Conservation (phyloP, 2,797 vertebrate species). For the Artibeus jamaicensis region DNA sequence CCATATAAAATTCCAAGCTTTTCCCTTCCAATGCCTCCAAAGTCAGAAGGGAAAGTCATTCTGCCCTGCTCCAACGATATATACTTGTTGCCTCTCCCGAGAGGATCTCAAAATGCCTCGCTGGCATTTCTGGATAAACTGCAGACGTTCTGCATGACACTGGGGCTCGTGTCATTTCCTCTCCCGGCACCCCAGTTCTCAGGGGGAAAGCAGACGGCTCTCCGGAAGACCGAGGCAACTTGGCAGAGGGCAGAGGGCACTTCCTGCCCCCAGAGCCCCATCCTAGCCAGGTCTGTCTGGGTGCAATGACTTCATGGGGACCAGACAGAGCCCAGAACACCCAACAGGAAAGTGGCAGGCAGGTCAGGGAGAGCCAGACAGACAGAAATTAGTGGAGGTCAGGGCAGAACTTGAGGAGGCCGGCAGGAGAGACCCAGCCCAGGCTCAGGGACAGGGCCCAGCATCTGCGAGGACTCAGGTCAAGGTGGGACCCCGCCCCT, state of each 20-base stretch:
- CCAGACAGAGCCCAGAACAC: neutral
- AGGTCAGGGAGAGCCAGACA: neutral
- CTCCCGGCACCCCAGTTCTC: neutral
- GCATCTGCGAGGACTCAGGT: neutral
- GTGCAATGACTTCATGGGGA: neutral
- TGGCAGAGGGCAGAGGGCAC: neutral
- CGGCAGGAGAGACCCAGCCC: neutral
- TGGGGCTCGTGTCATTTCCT: neutral
- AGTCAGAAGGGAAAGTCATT: neutral
- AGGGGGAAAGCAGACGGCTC: neutral
- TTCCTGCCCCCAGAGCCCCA: neutral
- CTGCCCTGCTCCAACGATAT: neutral
- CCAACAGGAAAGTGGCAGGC: neutral
- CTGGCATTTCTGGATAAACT: neutral
- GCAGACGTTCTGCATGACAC: neutral
- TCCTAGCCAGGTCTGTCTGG: neutral
- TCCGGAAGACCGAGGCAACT: neutral
- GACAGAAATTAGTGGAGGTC: neutral
- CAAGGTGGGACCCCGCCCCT: neutral
- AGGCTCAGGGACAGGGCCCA: neutral
- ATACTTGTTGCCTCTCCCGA: neutral
- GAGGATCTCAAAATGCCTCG: neutral
- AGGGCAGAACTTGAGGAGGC: neutral
- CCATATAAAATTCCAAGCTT: constrained; percentile 38
- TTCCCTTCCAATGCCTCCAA: neutral